A percentile compares a stretch with the other conserved stretches of the same genome.
These are phyloP conservation scores for Noctilio leporinus DNA, from an alignment of 2,113 vertebrate genomes.

Conservation along the genomic window DNA sequence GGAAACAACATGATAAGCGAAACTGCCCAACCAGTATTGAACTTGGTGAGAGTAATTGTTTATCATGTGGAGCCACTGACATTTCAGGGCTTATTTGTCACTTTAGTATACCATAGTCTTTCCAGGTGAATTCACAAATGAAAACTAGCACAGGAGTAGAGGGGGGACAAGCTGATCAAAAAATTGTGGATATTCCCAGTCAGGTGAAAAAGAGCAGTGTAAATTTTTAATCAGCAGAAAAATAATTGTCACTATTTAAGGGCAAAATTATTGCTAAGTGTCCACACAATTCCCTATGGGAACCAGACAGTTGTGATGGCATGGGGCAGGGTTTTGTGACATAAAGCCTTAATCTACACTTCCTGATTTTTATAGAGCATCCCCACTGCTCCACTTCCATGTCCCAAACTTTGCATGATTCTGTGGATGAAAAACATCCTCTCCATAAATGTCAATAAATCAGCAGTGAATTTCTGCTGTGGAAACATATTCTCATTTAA, in stretches of 20 bases:
- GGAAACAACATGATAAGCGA: background rate
- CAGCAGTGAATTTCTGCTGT: background rate
- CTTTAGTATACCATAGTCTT: background rate
- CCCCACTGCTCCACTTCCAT: background rate
- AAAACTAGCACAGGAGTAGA: background rate
- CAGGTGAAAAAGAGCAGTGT: background rate
- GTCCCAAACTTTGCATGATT: background rate
- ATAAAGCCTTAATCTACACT: background rate
- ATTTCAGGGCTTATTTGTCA: background rate
- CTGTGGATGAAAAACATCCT: constrained; percentile 32
- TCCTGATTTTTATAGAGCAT: background rate
- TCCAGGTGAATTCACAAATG: background rate
- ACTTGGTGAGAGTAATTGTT: background rate
- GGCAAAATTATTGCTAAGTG: background rate
- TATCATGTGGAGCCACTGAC: background rate
- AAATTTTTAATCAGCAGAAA: background rate
- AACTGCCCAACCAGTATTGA: background rate
- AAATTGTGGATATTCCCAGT: background rate
- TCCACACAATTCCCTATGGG: background rate
- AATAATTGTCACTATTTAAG: background rate
- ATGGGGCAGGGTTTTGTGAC: background rate
- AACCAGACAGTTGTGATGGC: background rate
- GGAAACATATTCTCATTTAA: constrained; percentile 32
- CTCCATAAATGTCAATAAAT: constrained; percentile 18
- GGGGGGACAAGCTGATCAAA: background rate